A percentile compares a stretch with the other conserved stretches of the same genome.
These are phyloP conservation scores for Microcaecilia unicolor DNA, from an alignment of 2,797 vertebrate genomes.

Conservation along the genomic window DNA sequence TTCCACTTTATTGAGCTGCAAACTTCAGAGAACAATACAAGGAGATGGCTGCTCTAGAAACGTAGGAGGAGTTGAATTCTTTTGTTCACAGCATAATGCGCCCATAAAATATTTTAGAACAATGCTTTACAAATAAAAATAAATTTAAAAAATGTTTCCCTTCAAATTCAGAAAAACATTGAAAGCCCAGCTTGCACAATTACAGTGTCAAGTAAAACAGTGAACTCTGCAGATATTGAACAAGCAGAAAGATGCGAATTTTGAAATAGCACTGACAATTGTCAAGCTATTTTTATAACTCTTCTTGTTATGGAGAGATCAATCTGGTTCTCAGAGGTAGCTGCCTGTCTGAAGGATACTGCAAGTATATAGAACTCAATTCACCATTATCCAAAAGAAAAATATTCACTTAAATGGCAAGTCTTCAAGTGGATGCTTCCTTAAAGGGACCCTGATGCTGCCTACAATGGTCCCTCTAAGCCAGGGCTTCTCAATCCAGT, in stretches of 20 bases:
- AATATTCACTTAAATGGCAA: too few species aligned
- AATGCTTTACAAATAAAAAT: conserved; percentile 9
- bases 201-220: conserved; percentile 3
- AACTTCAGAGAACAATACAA: conserved; percentile 24
- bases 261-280: not conserved
- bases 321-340: too few species aligned
- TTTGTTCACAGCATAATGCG: conserved; percentile 24
- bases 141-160: too few species aligned
- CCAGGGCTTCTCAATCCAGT: too few species aligned
- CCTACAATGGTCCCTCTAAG: too few species aligned
- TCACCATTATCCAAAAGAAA: too few species aligned
- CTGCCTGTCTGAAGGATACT: too few species aligned
- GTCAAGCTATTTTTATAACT: not conserved
- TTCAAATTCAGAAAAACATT: conserved; percentile 15
- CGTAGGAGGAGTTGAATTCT: conserved; percentile 20
- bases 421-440: too few species aligned
- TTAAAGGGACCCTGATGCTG: too few species aligned
- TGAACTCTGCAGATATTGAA: not conserved
- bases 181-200: not conserved
- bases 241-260: not conserved
- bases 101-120: conserved; percentile 27
- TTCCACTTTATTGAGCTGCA: conserved; percentile 24
- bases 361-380: too few species aligned
- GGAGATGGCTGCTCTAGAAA: conserved; percentile 28
- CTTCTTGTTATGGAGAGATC: too few species aligned